Percentiles rank a stretch among this genome's conserved stretches.
These are phyloP conservation scores for Parus major DNA, from an alignment of 2,113 vertebrate species.

Conservation along the genomic window DNA sequence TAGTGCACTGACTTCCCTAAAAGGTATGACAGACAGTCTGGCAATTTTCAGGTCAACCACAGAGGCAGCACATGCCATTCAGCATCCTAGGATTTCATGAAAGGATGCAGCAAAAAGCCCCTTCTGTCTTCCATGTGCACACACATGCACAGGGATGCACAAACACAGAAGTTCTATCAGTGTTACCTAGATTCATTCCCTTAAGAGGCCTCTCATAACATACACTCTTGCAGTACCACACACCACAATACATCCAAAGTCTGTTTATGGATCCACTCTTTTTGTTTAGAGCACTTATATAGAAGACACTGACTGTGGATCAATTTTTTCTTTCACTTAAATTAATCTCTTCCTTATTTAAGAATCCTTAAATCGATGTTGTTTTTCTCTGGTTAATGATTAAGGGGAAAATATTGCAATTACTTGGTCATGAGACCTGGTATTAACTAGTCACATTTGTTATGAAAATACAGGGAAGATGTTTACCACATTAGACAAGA, in stretches of 20 bases:
- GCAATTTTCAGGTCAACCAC: background rate
- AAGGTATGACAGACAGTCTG: background rate
- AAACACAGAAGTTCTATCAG: background rate
- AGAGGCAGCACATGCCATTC: background rate
- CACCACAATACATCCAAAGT: background rate
- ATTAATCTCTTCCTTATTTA: background rate
- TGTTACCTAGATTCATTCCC: background rate
- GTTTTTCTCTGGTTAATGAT: background rate
- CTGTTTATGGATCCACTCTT: background rate
- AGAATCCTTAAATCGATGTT: background rate
- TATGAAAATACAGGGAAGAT: background rate
- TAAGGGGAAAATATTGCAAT: background rate
- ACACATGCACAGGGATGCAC: fast-evolving
- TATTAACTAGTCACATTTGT: background rate
- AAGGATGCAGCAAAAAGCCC: background rate
- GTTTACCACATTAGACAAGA: background rate
- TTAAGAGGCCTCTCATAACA: background rate
- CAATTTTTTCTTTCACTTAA: background rate
- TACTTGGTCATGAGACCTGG: background rate
- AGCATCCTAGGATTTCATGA: background rate
- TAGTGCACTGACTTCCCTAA: background rate
- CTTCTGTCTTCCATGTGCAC: background rate
- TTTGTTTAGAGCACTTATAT: background rate
- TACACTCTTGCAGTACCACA: background rate
- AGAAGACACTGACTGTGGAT: background rate